These are phyloP conservation scores for Acleris sparsana DNA, from an alignment of 2,888 invertebrate species.

Conservation along the genomic window DNA sequence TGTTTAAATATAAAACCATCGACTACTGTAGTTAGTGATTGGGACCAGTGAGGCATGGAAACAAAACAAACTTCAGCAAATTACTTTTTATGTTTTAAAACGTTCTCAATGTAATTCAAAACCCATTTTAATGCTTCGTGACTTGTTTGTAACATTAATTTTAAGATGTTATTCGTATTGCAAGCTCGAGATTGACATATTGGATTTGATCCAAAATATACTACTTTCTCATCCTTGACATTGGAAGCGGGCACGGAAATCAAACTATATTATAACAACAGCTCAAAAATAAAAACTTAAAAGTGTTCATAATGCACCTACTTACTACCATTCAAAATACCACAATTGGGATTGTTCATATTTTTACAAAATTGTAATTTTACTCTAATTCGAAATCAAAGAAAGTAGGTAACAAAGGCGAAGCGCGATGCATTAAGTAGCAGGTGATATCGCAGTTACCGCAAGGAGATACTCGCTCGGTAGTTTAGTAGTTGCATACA, in stretches of 20 bases:
- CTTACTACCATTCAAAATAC: not conserved
- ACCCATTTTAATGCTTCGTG: slow-evolving; percentile 19
- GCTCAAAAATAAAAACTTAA: too few relatives aligned
- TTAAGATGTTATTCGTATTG: slow-evolving; percentile 22
- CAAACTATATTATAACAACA: not conserved
- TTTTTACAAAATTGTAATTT: too few relatives aligned
- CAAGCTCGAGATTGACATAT: slow-evolving; percentile 25
- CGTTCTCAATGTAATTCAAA: slow-evolving; percentile 23
- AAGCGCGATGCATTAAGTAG: not conserved
- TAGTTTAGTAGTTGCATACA: not conserved
- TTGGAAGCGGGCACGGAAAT: slow-evolving; percentile 5
- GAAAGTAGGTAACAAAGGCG: not conserved
- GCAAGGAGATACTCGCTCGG: slow-evolving; percentile 4
- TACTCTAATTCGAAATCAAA: too few relatives aligned
- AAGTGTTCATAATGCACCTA: not conserved
- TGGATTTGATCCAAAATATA: slow-evolving; percentile 28
- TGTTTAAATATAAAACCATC: slow-evolving; percentile 3
- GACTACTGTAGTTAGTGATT: slow-evolving; percentile 10
- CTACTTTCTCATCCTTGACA: slow-evolving; percentile 23
- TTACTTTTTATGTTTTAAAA: slow-evolving; percentile 14
- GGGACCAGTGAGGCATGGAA: slow-evolving; percentile 19
- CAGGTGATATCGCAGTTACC: slow-evolving; percentile 17
- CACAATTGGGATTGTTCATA: too few relatives aligned
- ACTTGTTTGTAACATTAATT: slow-evolving; percentile 22
- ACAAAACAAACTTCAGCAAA: slow-evolving; percentile 19